Evolutionary conservation across 64 coral and sea anemone species (phyloP), one percentile per base, ranked within the genome.

Genomic region (Platygyra sinensis): DNA sequence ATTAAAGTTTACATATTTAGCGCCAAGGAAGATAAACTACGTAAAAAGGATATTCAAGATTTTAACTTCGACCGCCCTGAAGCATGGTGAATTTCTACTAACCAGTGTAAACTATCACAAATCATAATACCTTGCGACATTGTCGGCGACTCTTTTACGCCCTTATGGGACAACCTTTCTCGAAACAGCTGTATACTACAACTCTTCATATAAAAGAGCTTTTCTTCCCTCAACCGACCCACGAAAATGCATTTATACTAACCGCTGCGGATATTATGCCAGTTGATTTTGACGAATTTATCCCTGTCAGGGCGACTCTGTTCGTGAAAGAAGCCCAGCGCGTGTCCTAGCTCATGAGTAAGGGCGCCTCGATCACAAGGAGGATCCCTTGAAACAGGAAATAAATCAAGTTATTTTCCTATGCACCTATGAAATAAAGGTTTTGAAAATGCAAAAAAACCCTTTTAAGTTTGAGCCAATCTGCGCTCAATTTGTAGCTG

Each of bases 241-340:
- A 42, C 2, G 17, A 16, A 76, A 76, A 46, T 22, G 0, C 19
- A 32, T 7, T 4, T 19, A 60, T 7, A 61, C 77, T 59, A 3
- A 80, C 77, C 77, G 4, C 24, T n/a, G 2, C 24, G n/a, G 2
- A 80, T 60, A 17, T 80, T 80, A 0, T 80, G 10, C 77, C 52
- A 80, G 22, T 60, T 29, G n/a, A 80, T 60, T 80, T 31, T 59
- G 12, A 80, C 77, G 78, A 62, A 80, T 0, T 80, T 2, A 62
- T 80, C 78, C 28, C 78, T 80, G 50, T 80, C 78, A 61, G 78
- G 78, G 61, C 78, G 78, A 61, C 19, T 80, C 54, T 80, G 78
- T 57, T 80, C 78, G 15, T 80, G 78, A 31, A 32, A 80, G 17
- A 80, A 80, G 4, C 78, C 78, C 2, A 80, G 25, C 0, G 78